These are phyloP conservation scores for Helogale parvula DNA, from an alignment of 2,113 vertebrate genomes.

Conservation along the genomic window DNA sequence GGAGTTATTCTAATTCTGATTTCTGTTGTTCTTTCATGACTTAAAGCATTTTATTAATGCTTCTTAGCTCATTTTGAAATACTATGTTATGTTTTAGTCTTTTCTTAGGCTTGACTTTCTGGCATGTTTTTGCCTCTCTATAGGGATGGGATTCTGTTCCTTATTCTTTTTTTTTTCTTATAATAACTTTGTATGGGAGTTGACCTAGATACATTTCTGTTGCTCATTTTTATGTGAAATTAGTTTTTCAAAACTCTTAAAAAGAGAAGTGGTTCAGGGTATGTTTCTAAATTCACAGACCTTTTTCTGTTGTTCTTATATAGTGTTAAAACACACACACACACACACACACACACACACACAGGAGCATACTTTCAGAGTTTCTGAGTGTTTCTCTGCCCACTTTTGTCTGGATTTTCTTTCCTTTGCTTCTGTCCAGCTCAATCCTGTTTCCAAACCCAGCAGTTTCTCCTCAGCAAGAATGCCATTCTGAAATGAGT, in stretches of 20 bases:
- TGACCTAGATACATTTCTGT: conserved; percentile 73
- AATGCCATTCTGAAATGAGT: not conserved
- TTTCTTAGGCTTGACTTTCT: conserved; percentile 31
- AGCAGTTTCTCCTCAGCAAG: not conserved
- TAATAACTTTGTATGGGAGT: conserved; percentile 76
- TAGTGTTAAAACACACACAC: not conserved
- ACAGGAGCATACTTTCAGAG: not conserved
- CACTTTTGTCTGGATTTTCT: not conserved
- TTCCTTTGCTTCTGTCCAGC: not conserved
- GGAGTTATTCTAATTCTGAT: not conserved
- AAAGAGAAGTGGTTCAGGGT: not conserved
- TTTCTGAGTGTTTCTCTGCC: not conserved
- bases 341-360: not conserved
- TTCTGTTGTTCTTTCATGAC: conserved; percentile 39
- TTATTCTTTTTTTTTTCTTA: conserved; percentile 54
- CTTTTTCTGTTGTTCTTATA: not conserved
- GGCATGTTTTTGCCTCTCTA: conserved; percentile 49
- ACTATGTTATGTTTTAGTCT: conserved; percentile 36
- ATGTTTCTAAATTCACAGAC: conserved; percentile 11
- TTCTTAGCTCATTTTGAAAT: conserved; percentile 44
- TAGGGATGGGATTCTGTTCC: conserved; percentile 54
- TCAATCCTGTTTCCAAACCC: not conserved
- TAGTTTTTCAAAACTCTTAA: conserved; percentile 55
- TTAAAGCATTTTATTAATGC: conserved; percentile 55
- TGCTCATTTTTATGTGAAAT: conserved; percentile 71